A percentile compares a stretch with the other conserved stretches of the same genome.
Evolutionary conservation across 2,888 invertebrate genomes (phyloP).

Genomic region (Meiosimyza platycephala): DNA sequence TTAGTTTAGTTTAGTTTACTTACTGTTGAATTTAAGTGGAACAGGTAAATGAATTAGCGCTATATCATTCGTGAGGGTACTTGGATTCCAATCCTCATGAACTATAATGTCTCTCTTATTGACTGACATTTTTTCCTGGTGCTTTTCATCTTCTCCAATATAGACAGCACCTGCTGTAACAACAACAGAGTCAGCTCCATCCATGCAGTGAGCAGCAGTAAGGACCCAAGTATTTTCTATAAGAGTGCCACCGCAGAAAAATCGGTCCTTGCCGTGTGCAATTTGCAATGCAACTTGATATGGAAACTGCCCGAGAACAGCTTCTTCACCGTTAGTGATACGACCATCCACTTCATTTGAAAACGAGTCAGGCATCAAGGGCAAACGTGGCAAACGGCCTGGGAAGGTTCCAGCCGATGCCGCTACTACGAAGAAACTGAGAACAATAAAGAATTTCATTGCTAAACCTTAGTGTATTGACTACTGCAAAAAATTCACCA

Average conservation of each 20-base stretch:
- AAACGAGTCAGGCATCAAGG: too few relatives aligned
- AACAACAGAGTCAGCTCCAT: slow-evolving; percentile 42
- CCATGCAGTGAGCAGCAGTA: slow-evolving; percentile 55
- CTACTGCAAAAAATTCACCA: too few relatives aligned
- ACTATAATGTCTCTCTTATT: slow-evolving; percentile 45
- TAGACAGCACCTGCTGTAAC: slow-evolving; percentile 50
- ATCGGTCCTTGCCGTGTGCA: slow-evolving; percentile 2
- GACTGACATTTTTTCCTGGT: slow-evolving; percentile 46
- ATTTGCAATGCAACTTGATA: background rate
- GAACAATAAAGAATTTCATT: too few relatives aligned
- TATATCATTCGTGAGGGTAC: slow-evolving; percentile 52
- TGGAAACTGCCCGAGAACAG: too few relatives aligned
- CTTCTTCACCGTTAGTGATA: too few relatives aligned
- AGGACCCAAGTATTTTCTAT: slow-evolving; percentile 50
- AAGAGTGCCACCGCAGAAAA: slow-evolving; percentile 55
- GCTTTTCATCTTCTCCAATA: slow-evolving; percentile 45
- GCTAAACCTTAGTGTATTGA: too few relatives aligned
- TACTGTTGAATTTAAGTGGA: slow-evolving; percentile 46
- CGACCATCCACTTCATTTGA: too few relatives aligned
- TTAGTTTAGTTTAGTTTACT: background rate
- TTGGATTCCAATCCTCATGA: slow-evolving; percentile 47
- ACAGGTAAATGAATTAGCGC: slow-evolving; percentile 52
- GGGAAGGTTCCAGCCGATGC: too few relatives aligned
- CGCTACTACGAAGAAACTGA: too few relatives aligned
- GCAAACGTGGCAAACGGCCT: too few relatives aligned